Percentiles rank a stretch among this genome's conserved stretches.
phyloP scores from a whole-genome alignment of 1,140 invertebrate species.

The Platyscapa corneri region DNA sequence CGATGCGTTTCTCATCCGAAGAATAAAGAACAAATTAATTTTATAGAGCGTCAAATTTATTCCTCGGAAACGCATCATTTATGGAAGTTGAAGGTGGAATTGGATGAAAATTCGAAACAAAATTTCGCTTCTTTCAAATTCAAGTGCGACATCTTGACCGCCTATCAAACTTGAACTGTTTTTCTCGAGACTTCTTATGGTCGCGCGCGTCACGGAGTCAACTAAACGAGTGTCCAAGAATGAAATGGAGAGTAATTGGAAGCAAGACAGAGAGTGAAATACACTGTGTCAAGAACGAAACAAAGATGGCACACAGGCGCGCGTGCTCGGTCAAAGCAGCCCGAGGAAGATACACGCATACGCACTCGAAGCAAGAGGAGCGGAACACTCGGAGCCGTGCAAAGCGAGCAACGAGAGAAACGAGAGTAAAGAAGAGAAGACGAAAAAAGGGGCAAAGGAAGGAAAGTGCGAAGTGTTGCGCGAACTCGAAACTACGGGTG shows the following conservation, averaged over 20 bases:
- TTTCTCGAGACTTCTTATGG: not conserved
- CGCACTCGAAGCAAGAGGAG: not conserved
- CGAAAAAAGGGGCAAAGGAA: not conserved
- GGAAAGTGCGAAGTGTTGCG: not conserved
- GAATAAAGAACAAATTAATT: too few species aligned
- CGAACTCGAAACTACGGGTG: not conserved
- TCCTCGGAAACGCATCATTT: too few species aligned
- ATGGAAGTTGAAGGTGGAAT: too few species aligned
- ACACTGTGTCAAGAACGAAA: conserved; percentile 26
- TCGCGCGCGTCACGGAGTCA: not conserved
- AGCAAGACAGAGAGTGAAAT: conserved; percentile 36
- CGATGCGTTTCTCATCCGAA: too few species aligned
- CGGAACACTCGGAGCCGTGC: not conserved
- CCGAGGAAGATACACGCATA: not conserved
- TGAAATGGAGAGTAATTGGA: conserved; percentile 47
- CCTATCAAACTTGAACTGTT: not conserved
- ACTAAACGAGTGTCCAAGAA: not conserved
- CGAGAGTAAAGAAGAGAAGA: not conserved
- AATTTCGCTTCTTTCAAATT: too few species aligned
- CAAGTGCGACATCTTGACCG: not conserved
- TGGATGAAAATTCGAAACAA: too few species aligned
- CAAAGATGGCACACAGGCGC: conserved; percentile 19
- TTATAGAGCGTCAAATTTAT: too few species aligned
- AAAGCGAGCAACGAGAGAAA: conserved; percentile 11
- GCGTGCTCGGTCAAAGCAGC: not conserved